phyloP scores from a whole-genome alignment of 2,113 vertebrate genomes.

The Forbesichthys papilliferus region DNA sequence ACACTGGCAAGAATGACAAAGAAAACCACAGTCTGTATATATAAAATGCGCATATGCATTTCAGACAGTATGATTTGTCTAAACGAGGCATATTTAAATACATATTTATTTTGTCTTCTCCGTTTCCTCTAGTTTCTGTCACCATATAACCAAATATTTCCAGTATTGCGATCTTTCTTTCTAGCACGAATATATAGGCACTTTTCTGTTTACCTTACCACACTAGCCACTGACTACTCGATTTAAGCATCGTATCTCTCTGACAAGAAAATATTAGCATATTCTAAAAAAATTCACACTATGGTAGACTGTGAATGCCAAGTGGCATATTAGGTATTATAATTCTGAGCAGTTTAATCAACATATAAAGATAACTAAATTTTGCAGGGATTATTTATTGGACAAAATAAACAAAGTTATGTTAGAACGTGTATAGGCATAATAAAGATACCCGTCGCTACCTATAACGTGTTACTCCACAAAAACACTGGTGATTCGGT shows the following conservation, averaged over 20 bases:
- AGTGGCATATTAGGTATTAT: too few relatives aligned
- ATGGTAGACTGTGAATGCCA: too few relatives aligned
- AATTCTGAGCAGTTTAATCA: too few relatives aligned
- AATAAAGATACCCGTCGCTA: constrained; percentile 35
- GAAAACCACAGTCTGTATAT: constrained; percentile 31
- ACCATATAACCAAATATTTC: too few relatives aligned
- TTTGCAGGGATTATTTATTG: too few relatives aligned
- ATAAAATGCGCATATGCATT: constrained; percentile 21
- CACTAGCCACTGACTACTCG: constrained; percentile 11
- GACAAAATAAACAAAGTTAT: too few relatives aligned
- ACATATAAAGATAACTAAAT: too few relatives aligned
- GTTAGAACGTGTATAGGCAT: constrained; percentile 1
- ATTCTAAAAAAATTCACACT: too few relatives aligned
- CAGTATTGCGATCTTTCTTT: too few relatives aligned
- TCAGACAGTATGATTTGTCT: constrained; percentile 12
- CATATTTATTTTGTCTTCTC: background rate
- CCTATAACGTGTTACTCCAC: constrained; percentile 40
- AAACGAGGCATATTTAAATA: constrained; percentile 27
- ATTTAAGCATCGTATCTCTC: background rate
- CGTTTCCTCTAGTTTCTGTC: background rate
- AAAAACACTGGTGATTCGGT: constrained; percentile 33
- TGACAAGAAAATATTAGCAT: too few relatives aligned
- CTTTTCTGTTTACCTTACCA: too few relatives aligned
- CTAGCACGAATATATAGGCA: too few relatives aligned
- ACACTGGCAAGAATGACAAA: constrained; percentile 69